Base-by-base conservation (phyloP, 2,888 invertebrate species). In the Parapristionchus giblindavisi region DNA sequence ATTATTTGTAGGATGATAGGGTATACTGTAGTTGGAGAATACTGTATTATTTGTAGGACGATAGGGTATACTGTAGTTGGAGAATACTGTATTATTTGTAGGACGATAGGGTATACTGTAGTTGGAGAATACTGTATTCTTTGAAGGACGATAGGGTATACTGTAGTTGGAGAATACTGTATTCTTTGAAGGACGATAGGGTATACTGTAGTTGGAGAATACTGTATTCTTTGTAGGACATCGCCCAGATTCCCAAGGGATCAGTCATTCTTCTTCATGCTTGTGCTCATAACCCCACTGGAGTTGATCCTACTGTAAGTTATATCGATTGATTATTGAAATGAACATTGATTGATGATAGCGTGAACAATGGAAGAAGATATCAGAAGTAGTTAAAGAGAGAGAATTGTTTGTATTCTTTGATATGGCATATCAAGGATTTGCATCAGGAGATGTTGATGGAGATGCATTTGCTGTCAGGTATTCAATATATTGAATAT, bases 281-380 rank as follows among this genome's bases (percentile, higher is more conserved):
- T 0, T 96, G 96, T 89, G 98, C 98, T 3, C 99, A 99, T 89
- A 99, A 99, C 90, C 99, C 99, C 8, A 99, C 99, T 14, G 99
- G 99, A 66, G 83, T 83, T 32, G 82, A 84, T 70, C 82, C 82
- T 40, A 78, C 80, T 24, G 83, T 82, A 63, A 68, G 75, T 43
- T 6, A 34, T 38, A 14, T 14, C 43, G 8, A 14, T 17, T 60
- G 29, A 8, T 60, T 32, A 32, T 29, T 32, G 27, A 32, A 27
- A 32, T 11, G 27, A 60, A 29, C 8, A 17, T 43, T 43, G 43
- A 14, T 43, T 14, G 17, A 43, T 58, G 58, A 58, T 66, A 82
- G 82, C 91, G 92, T 60, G 95, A 96, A 14, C 95, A 99, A 89
- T 99, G 98, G 98, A 90, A 91, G 85, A 90, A 92, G 89, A 93